Evolutionary conservation across 2,888 invertebrate genomes (phyloP), one percentile per base, ranked within the genome.

Genomic region (Meiosimyza decipiens): DNA sequence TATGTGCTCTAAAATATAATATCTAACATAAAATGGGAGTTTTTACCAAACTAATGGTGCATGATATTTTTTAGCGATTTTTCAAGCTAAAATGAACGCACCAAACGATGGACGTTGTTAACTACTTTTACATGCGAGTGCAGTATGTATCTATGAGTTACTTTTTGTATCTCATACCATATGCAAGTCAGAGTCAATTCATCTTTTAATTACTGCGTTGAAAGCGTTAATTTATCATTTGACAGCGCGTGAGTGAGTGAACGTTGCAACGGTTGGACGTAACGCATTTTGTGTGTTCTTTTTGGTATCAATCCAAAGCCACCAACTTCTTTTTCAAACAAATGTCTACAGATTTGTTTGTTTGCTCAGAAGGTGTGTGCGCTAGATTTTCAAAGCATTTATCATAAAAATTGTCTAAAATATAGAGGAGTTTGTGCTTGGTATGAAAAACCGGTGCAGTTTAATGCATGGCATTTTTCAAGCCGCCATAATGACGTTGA

Each of bases 161-260:
- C 40, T 40, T 40, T 40, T 40, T 40, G 9, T 40, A 7, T 9
- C 40, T 1, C 40, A 40, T 40, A 40, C 9, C 40, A 40, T 2
- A 40, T 40, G 9, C 40, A 5, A 40, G 40, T 40, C 40, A 40
- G 5, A 77, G 80, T 80, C 82, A 82, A 84, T 84, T 84, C 84
- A 84, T 84, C 84, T 84, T 84, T 84, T 84, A 84, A 84, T 84
- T 84, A 84, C 82, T 79, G 81, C 80, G 84, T 82, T 84, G 84
- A 84, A 84, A 84, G 84, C 81, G 74, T 74, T 69, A 80, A 84
- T 84, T 83, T 83, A 80, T 84, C 84, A 83, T 80, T 76, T 71
- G 73, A 67, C 77, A 74, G 13, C 47, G 67, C 57, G 49, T 18
- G 18, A 22, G 47, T 68, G 55, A 70, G 51, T 5, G 62, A 15